Percentiles rank a stretch among this genome's conserved stretches.
phyloP scores from a whole-genome alignment of 2,113 vertebrate species.

The Callopanchax toddi region DNA sequence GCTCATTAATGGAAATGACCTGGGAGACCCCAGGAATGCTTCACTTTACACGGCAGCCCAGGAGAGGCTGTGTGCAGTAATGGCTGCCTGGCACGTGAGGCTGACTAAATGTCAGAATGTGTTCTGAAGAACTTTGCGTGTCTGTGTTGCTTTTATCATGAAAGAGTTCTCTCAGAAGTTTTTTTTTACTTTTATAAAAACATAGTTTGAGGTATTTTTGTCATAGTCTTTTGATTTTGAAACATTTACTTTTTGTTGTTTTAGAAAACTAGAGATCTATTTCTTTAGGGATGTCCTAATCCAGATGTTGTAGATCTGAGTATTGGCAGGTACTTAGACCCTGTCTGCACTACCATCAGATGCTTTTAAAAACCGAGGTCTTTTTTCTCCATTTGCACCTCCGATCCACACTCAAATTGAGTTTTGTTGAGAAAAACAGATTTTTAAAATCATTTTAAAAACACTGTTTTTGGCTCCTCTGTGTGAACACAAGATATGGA shows the following conservation, averaged over 20 bases:
- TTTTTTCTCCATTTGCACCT: no score
- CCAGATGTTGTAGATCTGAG: no score
- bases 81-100: constrained; percentile 61
- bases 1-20: constrained; percentile 68
- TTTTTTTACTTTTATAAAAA: not conserved
- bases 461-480: no score
- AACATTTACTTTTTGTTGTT: not conserved
- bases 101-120: constrained; percentile 16
- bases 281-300: no score
- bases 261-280: no score
- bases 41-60: constrained; percentile 30
- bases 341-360: no score
- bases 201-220: constrained; percentile 13
- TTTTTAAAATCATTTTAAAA: no score
- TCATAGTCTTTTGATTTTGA: not conserved
- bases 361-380: no score
- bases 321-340: no score
- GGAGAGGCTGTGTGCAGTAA: constrained; percentile 48
- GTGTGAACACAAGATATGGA: no score
- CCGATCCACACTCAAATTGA: no score
- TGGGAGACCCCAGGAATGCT: constrained; percentile 62
- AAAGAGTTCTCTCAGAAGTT: constrained; percentile 8
- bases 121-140: not conserved
- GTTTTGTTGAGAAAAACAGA: no score
- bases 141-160: not conserved